Conservation (phyloP, 2,797 vertebrate species). For the Carduelis carduelis region DNA sequence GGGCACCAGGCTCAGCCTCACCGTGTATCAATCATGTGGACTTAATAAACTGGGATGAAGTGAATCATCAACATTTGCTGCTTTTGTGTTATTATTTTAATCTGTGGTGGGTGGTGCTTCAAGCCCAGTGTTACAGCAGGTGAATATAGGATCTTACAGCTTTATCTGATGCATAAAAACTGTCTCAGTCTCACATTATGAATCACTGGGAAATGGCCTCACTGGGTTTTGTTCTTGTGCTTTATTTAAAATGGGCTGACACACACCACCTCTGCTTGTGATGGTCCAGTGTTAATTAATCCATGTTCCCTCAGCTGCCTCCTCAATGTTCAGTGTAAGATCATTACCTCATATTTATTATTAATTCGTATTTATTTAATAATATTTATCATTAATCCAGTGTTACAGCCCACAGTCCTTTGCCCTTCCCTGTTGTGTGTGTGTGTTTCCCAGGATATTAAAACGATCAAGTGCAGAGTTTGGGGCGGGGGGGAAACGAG, state of each 20-base stretch:
- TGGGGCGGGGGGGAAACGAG: rapidly evolving
- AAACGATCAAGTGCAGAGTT: rapidly evolving
- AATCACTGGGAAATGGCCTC: not conserved
- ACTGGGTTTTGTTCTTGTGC: not conserved
- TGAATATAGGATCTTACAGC: not conserved
- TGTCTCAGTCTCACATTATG: rapidly evolving
- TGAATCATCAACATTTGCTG: not conserved
- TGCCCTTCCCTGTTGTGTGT: rapidly evolving
- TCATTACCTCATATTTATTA: not conserved
- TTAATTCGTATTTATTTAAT: not conserved
- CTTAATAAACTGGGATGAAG: not conserved
- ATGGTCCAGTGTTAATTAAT: not conserved
- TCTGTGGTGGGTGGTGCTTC: not conserved
- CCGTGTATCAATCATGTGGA: rapidly evolving
- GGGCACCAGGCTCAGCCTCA: not conserved
- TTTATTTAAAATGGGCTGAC: not conserved
- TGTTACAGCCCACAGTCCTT: rapidly evolving
- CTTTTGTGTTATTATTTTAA: not conserved
- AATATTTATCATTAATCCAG: not conserved
- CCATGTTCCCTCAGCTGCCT: not conserved
- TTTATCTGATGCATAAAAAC: not conserved
- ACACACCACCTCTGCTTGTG: not conserved
- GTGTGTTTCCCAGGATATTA: not conserved
- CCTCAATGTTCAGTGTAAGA: not conserved
- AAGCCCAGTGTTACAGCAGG: rapidly evolving